Evolutionary conservation across 2,888 invertebrate species (phyloP).

Genomic region (Amphipoea oculea): DNA sequence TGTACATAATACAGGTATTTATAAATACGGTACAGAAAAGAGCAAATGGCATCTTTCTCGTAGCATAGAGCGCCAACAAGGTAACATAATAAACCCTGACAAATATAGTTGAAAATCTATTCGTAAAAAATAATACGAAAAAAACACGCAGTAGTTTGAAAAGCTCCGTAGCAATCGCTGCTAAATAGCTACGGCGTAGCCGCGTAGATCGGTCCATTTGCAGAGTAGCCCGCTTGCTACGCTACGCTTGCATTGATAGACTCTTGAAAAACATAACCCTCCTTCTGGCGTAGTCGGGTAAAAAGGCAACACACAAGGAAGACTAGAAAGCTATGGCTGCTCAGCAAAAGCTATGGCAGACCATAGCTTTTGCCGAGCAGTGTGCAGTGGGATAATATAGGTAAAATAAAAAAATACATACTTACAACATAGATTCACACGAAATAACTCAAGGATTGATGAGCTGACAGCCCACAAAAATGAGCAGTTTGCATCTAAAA

Average conservation of each 20-base stretch:
- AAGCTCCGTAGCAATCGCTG: conserved; percentile 30
- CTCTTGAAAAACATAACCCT: too few species aligned
- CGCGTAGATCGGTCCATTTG: conserved; percentile 19
- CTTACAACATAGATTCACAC: background rate
- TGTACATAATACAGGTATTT: background rate
- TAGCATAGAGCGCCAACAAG: conserved; percentile 2
- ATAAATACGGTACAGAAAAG: background rate
- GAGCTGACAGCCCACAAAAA: background rate
- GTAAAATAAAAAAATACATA: background rate
- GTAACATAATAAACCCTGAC: conserved; percentile 5
- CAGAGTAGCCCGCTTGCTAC: background rate
- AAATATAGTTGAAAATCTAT: conserved; percentile 23
- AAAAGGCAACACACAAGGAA: too few species aligned
- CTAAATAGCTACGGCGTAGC: conserved; percentile 44
- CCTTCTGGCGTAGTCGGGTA: too few species aligned
- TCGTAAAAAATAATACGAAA: conserved; percentile 13
- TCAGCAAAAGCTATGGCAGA: background rate
- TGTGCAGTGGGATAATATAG: background rate
- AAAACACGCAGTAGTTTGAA: conserved; percentile 19
- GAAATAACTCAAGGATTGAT: background rate
- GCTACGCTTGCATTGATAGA: conserved; percentile 27
- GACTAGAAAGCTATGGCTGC: background rate
- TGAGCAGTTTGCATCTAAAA: background rate
- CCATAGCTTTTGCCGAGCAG: background rate
- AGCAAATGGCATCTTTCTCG: background rate